Base-by-base conservation (phyloP, 2,888 invertebrate genomes). In the Heliothis peltigera region DNA sequence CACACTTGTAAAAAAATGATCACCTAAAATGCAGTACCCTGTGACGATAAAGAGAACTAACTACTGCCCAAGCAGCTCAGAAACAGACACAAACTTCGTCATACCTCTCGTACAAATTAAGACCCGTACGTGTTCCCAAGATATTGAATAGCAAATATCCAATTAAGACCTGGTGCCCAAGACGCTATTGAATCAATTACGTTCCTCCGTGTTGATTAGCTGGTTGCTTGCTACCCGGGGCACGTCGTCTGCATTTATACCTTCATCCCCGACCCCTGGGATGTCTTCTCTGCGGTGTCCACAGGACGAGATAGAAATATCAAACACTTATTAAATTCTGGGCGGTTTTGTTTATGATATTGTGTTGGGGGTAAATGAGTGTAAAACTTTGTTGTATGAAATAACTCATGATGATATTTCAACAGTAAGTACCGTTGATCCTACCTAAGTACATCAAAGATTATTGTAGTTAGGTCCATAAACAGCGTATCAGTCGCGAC, bases 211-310 rank as follows among this genome's bases (percentile, higher is more conserved):
- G 80, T 72, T 80, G 69, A 73, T 72, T 70, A 69, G 64, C 49
- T 15, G 0, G n/a, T 61, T 64, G 51, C 53, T 78, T 49, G 12
- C 39, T 19, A 44, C 53, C 54, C 75, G 35, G 28, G 0, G 32
- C 80, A 80, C 80, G 80, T 77, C 52, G 44, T 65, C 3, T 25
- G 35, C 46, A n/a, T 72, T 80, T 77, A 82, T 74, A 79, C 67
- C 73, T 77, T 75, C 54, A 77, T 64, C 64, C 56, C 53, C 17
- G 0, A 21, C 22, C 10, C 53, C 4, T 7, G 42, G 48, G 43
- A 35, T 28, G 17, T 15, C 70, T 73, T 67, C 75, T 80, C 68
- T 75, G 55, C 43, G 51, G 56, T 61, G 61, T 61, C 19, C 51
- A 47, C 57, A 46, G n/a, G 17, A 44, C 22, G 62, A n/a, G 25